Evolutionary conservation across 2,888 invertebrate genomes (phyloP), one percentile per base, ranked within the genome.

Genomic region (Neoscelio sp.): DNA sequence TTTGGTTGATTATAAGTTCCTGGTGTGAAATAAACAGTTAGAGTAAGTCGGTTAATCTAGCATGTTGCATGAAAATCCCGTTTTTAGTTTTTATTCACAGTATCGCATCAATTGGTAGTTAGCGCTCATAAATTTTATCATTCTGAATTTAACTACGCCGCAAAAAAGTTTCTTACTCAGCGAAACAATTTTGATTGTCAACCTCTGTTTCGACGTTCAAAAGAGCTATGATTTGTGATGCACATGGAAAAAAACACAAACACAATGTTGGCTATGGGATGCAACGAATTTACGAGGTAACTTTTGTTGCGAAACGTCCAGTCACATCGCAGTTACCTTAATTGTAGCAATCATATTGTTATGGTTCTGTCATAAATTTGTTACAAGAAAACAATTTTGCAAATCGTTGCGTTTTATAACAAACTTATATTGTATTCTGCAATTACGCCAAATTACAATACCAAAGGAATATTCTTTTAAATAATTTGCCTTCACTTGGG

Each of bases 1-100:
- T n/a, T n/a, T n/a, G n/a, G n/a, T n/a, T n/a, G n/a, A n/a, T n/a
- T n/a, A 56, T 58, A 30, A 46, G 33, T 64, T 56, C 40, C 13
- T 8, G 38, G 52, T 62, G 4, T 2, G 35, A 54, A 54, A 71
- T 62, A 52, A 68, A 67, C 60, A 68, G 52, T 74, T 65, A 40
- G 56, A 64, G 73, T 48, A 56, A 38, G 52, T 26, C 62, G 26
- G 58, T 46, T 38, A 23, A 17, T 64, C 64, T 54, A n/a, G 62
- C 71, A 28, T 18, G 56, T 60, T 50, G 67, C 81, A 79, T 82
- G 84, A 86, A 83, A 82, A 82, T 82, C 81, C 84, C 83, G 85
- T 86, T 85, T 84, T 83, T 85, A 82, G 81, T 79, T 83, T 84
- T 84, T 82, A 81, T 82, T 81, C 70, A 74, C 82, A 80, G 83